Percentiles rank a stretch among this genome's conserved stretches.
These are phyloP conservation scores for Meloidogyne chitwoodi DNA, from an alignment of 1,140 invertebrate species.

Conservation along the genomic window DNA sequence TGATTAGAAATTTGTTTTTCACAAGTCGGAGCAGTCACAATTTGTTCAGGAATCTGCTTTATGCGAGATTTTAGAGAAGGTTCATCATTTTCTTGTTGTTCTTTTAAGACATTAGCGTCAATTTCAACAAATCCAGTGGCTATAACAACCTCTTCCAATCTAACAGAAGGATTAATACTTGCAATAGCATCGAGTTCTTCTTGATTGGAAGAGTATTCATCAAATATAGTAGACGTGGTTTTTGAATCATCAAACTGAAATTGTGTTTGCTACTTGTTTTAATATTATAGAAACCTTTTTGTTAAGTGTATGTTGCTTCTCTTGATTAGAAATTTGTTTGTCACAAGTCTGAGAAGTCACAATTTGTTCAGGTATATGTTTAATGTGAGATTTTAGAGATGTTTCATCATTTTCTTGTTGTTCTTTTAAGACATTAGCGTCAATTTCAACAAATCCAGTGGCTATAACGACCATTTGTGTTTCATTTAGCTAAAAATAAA, in stretches of 20 bases:
- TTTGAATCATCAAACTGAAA: background rate
- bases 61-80: background rate
- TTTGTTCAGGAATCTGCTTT: background rate
- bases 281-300: background rate
- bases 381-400: too few species aligned
- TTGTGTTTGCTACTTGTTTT: background rate
- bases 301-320: background rate
- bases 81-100: background rate
- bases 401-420: background rate
- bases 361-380: too few species aligned
- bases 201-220: background rate
- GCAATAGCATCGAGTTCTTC: background rate
- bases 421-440: background rate
- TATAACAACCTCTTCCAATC: background rate
- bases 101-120: background rate
- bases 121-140: background rate
- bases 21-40: background rate
- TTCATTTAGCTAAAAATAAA: background rate
- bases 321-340: background rate
- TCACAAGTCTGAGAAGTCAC: too few species aligned
- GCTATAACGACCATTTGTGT: background rate
- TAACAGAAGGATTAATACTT: background rate
- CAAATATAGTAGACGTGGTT: background rate
- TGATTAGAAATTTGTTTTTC: background rate
- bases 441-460: background rate